phyloP scores from a whole-genome alignment of 2,888 invertebrate species.

The Anoncus sp. region DNA sequence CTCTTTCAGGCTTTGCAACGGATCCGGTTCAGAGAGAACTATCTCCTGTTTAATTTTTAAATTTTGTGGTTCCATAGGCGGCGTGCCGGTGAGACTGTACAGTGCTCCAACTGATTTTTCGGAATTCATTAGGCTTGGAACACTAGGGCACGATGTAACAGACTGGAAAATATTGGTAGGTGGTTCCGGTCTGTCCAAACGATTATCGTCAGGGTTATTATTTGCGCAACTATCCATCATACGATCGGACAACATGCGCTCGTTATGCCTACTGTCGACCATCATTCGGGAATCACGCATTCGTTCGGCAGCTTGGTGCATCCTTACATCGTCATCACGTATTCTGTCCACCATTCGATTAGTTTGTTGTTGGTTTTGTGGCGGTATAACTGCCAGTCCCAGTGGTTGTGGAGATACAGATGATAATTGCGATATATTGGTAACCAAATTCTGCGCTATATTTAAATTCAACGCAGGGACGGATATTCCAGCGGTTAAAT shows the following conservation, averaged over 20 bases:
- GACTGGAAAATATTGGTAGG: constrained; percentile 78
- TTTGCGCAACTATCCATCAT: constrained; percentile 60
- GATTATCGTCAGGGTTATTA: constrained; percentile 69
- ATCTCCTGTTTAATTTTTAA: constrained; percentile 90
- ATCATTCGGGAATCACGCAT: constrained; percentile 57
- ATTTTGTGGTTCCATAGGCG: constrained; percentile 87
- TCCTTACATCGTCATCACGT: constrained; percentile 57
- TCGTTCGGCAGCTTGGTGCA: constrained; percentile 59
- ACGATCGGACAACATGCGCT: constrained; percentile 56
- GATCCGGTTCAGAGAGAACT: constrained; percentile 86
- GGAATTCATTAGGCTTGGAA: constrained; percentile 49
- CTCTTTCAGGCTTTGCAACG: no score
- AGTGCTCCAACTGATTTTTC: constrained; percentile 70
- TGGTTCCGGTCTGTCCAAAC: constrained; percentile 70
- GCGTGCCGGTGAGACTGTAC: constrained; percentile 79
- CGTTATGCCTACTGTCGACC: constrained; percentile 68
- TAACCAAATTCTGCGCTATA: constrained; percentile 79
- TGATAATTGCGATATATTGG: constrained; percentile 77
- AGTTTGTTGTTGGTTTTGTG: constrained; percentile 65
- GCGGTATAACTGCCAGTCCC: constrained; percentile 78
- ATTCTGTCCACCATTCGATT: constrained; percentile 75
- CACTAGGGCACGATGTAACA: constrained; percentile 74
- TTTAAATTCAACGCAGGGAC: constrained; percentile 79
- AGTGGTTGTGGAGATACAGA: constrained; percentile 78
- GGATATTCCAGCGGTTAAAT: constrained; percentile 68